Base-by-base conservation (phyloP, 2,888 invertebrate genomes). In the Pristionchus entomophagus region DNA sequence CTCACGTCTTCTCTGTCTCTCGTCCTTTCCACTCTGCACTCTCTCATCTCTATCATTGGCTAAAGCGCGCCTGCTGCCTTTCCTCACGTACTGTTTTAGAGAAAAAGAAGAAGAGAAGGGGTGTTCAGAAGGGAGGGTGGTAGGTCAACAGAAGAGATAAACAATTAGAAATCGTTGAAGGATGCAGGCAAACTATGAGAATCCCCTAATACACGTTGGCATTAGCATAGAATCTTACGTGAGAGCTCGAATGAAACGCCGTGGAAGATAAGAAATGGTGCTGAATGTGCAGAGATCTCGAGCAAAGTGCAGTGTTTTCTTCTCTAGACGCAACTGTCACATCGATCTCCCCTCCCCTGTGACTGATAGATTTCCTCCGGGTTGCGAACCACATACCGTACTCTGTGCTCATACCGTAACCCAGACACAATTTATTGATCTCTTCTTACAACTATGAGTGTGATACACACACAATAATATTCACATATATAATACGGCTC, bases 41-140 rank as follows among this genome's bases (percentile, higher is more conserved):
- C 73, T 80, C 78, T 29, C 19, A 22, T 80, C 51, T 53, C 78
- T 51, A 26, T 6, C 29, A 2, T 80, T 26, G 51, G 49, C 26
- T 32, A 35, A 80, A 80, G 51, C 78, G 78, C 78, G 78, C 51
- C 78, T 80, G 78, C 78, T 51, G 19, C 26, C 78, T 41, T 29
- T 53, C 51, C 35, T 38, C 78, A 80, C 78, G 78, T 80, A 80
- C 51, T 12, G 51, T 73, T 73, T 73, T 73, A 38, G 38, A 69
- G 69, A 69, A 26, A 19, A 73, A 41, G 73, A 22, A 41, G 73
- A 41, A 65, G 41, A n/a, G 45, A 26, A 41, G 73, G 56, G 22
- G 73, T 32, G 65, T 65, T 65, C 41, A 1, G 45, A 45, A 14
- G 41, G 10, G 69, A 41, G n/a, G 45, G n/a, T n/a, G 26, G 73